A percentile compares a stretch with the other conserved stretches of the same genome.
Conservation (phyloP, 2,797 vertebrate species). For the Stomatorhinus walkeri region DNA sequence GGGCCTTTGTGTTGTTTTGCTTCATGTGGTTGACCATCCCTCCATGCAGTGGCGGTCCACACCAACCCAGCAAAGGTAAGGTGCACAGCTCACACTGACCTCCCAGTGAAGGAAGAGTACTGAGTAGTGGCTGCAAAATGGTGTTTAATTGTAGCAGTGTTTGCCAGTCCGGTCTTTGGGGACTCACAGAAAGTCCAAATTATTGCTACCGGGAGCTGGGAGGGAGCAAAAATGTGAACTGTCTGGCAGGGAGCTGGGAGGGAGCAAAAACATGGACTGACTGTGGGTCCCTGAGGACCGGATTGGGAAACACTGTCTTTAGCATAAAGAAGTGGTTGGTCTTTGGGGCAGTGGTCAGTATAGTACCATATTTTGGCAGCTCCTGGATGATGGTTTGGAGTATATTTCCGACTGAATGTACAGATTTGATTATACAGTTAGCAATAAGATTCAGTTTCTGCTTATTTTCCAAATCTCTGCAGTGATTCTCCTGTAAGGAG, state of each 20-base stretch:
- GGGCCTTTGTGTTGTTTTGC: constrained; percentile 37
- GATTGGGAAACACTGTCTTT: neutral
- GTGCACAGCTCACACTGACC: neutral
- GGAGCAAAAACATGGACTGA: neutral
- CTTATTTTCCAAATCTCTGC: neutral
- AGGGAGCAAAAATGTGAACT: neutral
- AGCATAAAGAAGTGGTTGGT: neutral
- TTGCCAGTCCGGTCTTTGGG: neutral
- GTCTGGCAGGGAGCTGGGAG: neutral
- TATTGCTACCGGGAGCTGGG: neutral
- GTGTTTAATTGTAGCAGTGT: neutral
- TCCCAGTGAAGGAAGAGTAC: neutral
- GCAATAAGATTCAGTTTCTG: neutral
- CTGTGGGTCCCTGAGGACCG: neutral
- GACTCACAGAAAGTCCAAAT: neutral
- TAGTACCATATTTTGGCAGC: neutral
- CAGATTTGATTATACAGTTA: neutral
- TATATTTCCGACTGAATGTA: neutral
- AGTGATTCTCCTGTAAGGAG: neutral
- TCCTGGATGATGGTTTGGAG: neutral
- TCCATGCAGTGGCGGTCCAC: constrained; percentile 42
- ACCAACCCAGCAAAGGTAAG: constrained; percentile 52
- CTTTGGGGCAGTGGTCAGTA: neutral
- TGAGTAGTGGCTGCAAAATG: neutral
- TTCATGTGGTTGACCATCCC: constrained; percentile 55